A percentile compares a stretch with the other conserved stretches of the same genome.
Evolutionary conservation across 2,113 vertebrate species (phyloP).

Genomic region (Megatriorchis doriae): DNA sequence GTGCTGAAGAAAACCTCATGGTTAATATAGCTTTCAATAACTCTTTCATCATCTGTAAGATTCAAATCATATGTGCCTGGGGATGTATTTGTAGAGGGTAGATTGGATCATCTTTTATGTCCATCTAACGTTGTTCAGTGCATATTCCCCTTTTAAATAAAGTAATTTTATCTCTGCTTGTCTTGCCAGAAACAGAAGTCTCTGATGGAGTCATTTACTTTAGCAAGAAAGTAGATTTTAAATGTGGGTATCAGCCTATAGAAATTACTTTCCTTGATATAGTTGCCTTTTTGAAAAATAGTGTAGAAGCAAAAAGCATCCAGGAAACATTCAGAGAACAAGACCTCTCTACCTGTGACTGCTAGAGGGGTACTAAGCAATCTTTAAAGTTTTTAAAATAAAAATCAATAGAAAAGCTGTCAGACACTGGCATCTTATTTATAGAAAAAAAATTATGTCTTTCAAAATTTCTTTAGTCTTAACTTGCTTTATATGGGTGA

Average conservation of each 20-base stretch:
- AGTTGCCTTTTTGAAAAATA: background rate
- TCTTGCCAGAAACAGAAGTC: background rate
- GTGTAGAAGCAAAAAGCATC: background rate
- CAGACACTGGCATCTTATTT: background rate
- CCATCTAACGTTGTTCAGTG: background rate
- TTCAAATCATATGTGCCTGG: background rate
- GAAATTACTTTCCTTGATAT: background rate
- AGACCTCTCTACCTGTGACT: background rate
- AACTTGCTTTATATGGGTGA: background rate
- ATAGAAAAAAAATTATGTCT: background rate
- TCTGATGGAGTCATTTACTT: background rate
- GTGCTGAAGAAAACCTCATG: background rate
- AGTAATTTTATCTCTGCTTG: background rate
- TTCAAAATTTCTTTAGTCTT: background rate
- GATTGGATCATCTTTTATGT: background rate
- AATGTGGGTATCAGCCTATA: background rate
- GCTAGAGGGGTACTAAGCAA: background rate
- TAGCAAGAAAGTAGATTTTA: background rate
- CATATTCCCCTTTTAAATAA: background rate
- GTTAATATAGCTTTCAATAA: background rate
- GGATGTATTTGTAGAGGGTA: background rate
- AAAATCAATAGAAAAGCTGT: constrained; percentile 1
- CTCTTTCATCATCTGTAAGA: background rate
- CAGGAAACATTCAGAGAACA: background rate
- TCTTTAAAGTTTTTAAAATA: background rate